Evolutionary conservation across 2,888 invertebrate species (phyloP).

Genomic region (Imbricaverruca yamaguchii): DNA sequence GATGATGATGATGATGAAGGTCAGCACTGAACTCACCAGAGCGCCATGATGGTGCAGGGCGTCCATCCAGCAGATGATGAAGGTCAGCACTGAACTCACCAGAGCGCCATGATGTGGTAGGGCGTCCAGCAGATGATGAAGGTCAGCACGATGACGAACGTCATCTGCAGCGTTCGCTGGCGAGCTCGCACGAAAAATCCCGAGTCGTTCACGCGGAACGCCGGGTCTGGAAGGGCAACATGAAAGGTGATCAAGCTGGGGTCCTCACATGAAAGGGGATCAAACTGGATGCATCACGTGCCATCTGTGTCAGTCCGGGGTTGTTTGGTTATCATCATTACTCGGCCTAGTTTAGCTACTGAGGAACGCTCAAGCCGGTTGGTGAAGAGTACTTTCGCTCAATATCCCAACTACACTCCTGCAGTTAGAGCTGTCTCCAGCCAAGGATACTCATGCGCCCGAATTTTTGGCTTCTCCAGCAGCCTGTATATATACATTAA

Average conservation of each 20-base stretch:
- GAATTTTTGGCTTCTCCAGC: too few species aligned
- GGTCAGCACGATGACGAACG: background rate
- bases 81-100: conserved; percentile 51
- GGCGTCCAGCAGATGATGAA: background rate
- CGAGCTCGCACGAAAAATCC: background rate
- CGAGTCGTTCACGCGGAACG: conserved; percentile 14
- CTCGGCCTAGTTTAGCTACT: too few species aligned
- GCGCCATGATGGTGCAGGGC: conserved; percentile 83
- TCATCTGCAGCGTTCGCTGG: background rate
- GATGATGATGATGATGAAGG: background rate
- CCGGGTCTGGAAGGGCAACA: background rate
- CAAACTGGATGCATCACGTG: too few species aligned
- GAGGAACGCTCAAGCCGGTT: too few species aligned
- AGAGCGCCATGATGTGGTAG: background rate
- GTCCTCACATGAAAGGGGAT: too few species aligned
- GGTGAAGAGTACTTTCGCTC: too few species aligned
- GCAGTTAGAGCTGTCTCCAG: too few species aligned
- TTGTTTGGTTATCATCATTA: too few species aligned
- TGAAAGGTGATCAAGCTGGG: background rate
- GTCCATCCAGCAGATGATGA: conserved; percentile 98
- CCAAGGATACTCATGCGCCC: too few species aligned
- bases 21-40: conserved; percentile 54
- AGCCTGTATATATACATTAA: too few species aligned
- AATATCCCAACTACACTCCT: too few species aligned
- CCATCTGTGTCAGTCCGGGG: too few species aligned